Evolutionary conservation across 2,113 vertebrate genomes (phyloP), one percentile per base, ranked within the genome.

Genomic region (Brachypteracias leptosomus): DNA sequence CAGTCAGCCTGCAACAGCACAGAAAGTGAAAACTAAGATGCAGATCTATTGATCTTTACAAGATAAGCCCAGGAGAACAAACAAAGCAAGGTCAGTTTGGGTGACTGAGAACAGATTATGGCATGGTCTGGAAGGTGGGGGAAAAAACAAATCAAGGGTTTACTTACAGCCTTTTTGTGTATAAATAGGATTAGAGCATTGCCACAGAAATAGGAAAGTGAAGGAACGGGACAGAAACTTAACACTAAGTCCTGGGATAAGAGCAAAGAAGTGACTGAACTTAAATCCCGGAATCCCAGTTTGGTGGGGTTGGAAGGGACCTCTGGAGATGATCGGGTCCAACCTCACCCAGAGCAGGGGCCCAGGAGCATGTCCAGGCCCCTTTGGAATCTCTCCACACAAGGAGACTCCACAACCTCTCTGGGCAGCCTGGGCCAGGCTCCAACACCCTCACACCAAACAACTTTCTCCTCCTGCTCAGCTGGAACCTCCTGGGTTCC

Each of bases 161-260:
- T 55, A 18, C 52, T 58, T 36, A 8, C 35, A 55, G 55, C 46
- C 22, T 33, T 77, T 73, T 17, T 6, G 31, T 58, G 5, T 24
- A 68, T 33, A 36, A 68, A 58, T 3, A 70, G 75, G 62, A 52
- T 72, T 18, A 25, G 57, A 52, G 44, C 2, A 3, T 10, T 11
- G 33, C 35, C 65, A 31, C 66, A 71, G 11, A 76, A 89, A 68
- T 0, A 52, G 74, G 59, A 36, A 13, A 59, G 33, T 38, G 75
- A 15, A 62, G 49, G n/a, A 62, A 8, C 22, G 0, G 49, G 62
- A 19, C 33, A 21, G 63, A 33, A 71, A 71, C 1, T 6, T 18
- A 61, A 17, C 1, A 1, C 52, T 3, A 1, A 18, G 44, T 3
- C 47, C 62, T 9, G 74, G 82, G 71, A 14, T 0, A 33, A 74